Base-by-base conservation (phyloP, 2,797 vertebrate species). In the Muscicapa striata region DNA sequence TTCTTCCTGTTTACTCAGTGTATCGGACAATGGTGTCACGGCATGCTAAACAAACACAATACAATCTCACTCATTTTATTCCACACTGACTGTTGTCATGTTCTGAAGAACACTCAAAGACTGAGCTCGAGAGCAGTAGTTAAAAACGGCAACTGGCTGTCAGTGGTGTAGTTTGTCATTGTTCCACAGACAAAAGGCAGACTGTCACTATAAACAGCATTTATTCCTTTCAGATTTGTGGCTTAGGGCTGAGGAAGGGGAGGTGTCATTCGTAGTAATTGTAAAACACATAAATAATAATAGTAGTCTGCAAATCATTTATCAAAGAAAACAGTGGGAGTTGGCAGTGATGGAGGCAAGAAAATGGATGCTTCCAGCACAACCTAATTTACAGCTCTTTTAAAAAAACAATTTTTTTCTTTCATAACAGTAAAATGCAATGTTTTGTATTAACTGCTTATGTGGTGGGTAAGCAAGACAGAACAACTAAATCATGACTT, bases 211-310 rank as follows among this genome's bases (percentile, higher is more conserved):
- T 97, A 98, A 98, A 97, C 95, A 95, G 96, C 97, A 96, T 97
- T 97, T 97, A 97, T 96, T 98, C 97, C 97, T 97, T 97, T 97
- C 97, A 93, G 94, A 97, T 97, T 96, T 96, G 96, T 97, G 97
- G 96, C 96, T 98, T 90, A 91, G 90, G 97, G 97, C 95, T 97
- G 93, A 91, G 85, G 90, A 97, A 98, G 91, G 97, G 97, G 97
- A 98, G 97, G 97, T 97, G 97, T 97, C 97, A 95, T 91, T 94
- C 55, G 19, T 89, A 40, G 80, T 97, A 98, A 98, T 94, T 98
- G 97, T 95, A 97, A 97, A 98, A 97, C 96, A 98, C 95, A 97
- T 97, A 98, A 97, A 98, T 98, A 98, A 98, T 97, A 98, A 98
- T 92, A 96, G 95, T 77, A 94, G 94, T 95, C 97, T 96, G 97